Percentiles rank a stretch among this genome's conserved stretches.
phyloP scores from a whole-genome alignment of 2,797 vertebrate genomes.

The Parotocinclus haroldoi region DNA sequence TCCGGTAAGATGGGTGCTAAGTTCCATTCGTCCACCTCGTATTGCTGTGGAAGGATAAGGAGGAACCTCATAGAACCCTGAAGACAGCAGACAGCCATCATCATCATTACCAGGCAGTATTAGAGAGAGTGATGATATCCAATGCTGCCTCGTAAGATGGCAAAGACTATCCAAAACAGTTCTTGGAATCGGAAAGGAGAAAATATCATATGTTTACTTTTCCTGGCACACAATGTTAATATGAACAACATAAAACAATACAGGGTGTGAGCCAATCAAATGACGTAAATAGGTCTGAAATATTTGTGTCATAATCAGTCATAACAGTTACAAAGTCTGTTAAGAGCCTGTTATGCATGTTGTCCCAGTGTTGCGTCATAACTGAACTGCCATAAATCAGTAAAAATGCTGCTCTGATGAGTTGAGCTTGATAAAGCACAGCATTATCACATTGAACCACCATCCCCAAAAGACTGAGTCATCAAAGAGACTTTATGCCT shows the following conservation, averaged over 20 bases:
- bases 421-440: constrained; percentile 29
- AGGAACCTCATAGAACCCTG: constrained; percentile 28
- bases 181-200: constrained; percentile 6
- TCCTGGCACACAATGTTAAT: neutral
- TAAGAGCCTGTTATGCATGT: constrained; percentile 17
- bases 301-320: neutral
- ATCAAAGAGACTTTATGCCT: constrained; percentile 25
- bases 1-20: constrained; percentile 97
- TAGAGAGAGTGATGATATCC: constrained; percentile 92
- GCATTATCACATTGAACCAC: constrained; percentile 23
- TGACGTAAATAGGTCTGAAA: neutral
- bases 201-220: neutral
- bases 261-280: neutral
- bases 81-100: constrained; percentile 76
- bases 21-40: constrained; percentile 65
- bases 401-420: constrained; percentile 34
- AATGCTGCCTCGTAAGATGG: constrained; percentile 99
- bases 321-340: constrained; percentile 7
- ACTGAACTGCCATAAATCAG: constrained; percentile 32
- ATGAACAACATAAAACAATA: constrained; percentile 5
- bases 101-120: constrained; percentile 99
- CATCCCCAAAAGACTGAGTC: constrained; percentile 23
- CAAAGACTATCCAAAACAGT: constrained; percentile 73
- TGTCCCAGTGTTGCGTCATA: constrained; percentile 22
- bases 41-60: constrained; percentile 9